Evolutionary conservation across 2,888 invertebrate genomes (phyloP), one percentile per base, ranked within the genome.

Genomic region (Phlogophora meticulosa): DNA sequence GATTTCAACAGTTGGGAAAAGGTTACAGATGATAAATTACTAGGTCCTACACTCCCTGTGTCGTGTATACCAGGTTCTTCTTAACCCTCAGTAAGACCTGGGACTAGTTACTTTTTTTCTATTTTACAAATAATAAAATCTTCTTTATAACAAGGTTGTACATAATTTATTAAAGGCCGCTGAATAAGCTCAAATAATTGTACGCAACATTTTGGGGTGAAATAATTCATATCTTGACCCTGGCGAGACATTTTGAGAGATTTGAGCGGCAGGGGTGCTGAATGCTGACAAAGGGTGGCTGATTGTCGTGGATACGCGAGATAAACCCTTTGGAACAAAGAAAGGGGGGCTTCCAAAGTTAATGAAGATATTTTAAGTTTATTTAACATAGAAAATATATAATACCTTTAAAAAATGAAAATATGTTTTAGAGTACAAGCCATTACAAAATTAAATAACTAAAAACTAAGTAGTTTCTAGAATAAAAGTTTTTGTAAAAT

Each of bases 191-290:
- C 28, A 58, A 68, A 15, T 24, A 40, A 53, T 57, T 57, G 46
- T 40, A 20, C n/a, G 34, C 43, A 56, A 17, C 3, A 48, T 65
- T 66, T 66, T 43, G 40, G 55, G 13, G 24, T 53, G 32, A 45
- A 72, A 72, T 72, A 69, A 73, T 62, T 73, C 45, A 38, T 55
- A 40, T 45, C 32, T 55, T 59, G 56, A 67, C 56, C 55, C 53
- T 22, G 24, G 15, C 9, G 34, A 34, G 24, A 48, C 24, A 53
- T 62, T 52, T 11, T 38, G 62, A 32, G 45, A 48, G 56, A 67
- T 57, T 71, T 58, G 45, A 17, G 56, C 20, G 13, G 53, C 36
- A 49, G 32, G 36, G 57, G 38, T 28, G 65, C 74, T 74, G 70
- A 78, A 52, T 65, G 9, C 36, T 32, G 7, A 53, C 43, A 49